A percentile compares a stretch with the other conserved stretches of the same genome.
Conservation (phyloP, 2,888 invertebrate genomes). For the Lordiphosa fenestrarum region DNA sequence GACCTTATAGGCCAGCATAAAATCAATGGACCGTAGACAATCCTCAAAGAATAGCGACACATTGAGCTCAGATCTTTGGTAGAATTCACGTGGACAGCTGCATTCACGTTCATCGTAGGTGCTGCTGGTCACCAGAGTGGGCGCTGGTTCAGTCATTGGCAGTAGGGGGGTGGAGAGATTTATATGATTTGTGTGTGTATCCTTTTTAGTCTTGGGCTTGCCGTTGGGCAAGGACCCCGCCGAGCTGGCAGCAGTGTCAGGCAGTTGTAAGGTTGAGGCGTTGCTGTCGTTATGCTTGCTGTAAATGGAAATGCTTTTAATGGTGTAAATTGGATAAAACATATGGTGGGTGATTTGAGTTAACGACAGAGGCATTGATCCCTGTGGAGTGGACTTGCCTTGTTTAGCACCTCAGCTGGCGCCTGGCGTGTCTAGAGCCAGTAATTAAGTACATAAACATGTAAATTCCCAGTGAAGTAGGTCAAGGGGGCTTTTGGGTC, state of each 20-base stretch:
- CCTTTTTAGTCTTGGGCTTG: constrained; percentile 26
- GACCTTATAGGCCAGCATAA: constrained; percentile 89
- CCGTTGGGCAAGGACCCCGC: constrained; percentile 44
- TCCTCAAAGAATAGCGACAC: constrained; percentile 86
- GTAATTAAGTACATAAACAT: constrained; percentile 8
- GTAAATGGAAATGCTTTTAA: neutral
- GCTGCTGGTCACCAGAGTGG: constrained; percentile 32
- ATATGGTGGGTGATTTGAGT: constrained; percentile 10
- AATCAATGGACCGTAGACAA: constrained; percentile 87
- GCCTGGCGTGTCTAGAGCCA: constrained; percentile 22
- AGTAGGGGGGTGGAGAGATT: constrained; percentile 46
- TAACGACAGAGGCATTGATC: neutral
- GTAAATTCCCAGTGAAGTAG: constrained; percentile 24
- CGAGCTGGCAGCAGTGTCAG: constrained; percentile 25
- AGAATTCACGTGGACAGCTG: constrained; percentile 63
- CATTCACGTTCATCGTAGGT: constrained; percentile 65
- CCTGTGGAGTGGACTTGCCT: constrained; percentile 7
- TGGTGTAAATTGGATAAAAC: too few relatives aligned
- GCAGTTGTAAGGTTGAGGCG: constrained; percentile 57
- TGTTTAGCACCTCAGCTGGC: constrained; percentile 11
- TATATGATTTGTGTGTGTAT: constrained; percentile 10
- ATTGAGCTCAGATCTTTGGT: constrained; percentile 63
- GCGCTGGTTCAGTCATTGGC: constrained; percentile 67
- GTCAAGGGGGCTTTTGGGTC: neutral
- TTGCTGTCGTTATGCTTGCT: constrained; percentile 37